Percentiles rank a stretch among this genome's conserved stretches.
phyloP scores from a whole-genome alignment of 2,113 vertebrate species.

The Microtus richardsoni region DNA sequence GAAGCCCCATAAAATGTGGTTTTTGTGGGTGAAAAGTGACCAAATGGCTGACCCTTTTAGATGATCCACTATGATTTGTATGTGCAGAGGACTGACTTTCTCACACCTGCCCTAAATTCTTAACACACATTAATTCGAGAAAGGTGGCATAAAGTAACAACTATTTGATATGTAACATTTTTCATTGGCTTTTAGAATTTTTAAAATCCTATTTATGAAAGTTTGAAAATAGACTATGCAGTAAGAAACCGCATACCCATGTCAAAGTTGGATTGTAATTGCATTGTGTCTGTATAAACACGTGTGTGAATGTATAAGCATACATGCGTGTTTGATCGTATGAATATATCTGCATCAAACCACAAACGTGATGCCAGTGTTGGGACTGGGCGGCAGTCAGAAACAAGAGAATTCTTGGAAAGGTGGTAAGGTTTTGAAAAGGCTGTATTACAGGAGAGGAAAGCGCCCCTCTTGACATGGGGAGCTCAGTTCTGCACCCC shows the following conservation, averaged over 20 bases:
- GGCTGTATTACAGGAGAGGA: background rate
- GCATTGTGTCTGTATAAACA: background rate
- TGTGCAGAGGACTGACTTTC: too few species aligned
- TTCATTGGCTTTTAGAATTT: background rate
- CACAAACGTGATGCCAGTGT: background rate
- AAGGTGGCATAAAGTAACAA: background rate
- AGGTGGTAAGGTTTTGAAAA: background rate
- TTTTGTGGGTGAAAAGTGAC: background rate
- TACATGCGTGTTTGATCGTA: background rate
- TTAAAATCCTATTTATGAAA: background rate
- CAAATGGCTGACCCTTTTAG: background rate
- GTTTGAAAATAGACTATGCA: background rate
- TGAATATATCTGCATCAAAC: background rate
- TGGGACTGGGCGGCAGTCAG: background rate
- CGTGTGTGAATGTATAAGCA: background rate
- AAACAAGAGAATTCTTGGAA: background rate
- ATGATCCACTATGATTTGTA: background rate
- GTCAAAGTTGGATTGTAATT: background rate
- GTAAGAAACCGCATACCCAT: background rate
- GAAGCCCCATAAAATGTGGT: background rate
- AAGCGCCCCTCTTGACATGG: background rate
- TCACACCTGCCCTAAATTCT: background rate
- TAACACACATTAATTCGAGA: background rate
- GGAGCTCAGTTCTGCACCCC: background rate
- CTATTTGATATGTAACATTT: background rate